phyloP scores from a whole-genome alignment of 2,888 invertebrate genomes.

The Chirona hameri region DNA sequence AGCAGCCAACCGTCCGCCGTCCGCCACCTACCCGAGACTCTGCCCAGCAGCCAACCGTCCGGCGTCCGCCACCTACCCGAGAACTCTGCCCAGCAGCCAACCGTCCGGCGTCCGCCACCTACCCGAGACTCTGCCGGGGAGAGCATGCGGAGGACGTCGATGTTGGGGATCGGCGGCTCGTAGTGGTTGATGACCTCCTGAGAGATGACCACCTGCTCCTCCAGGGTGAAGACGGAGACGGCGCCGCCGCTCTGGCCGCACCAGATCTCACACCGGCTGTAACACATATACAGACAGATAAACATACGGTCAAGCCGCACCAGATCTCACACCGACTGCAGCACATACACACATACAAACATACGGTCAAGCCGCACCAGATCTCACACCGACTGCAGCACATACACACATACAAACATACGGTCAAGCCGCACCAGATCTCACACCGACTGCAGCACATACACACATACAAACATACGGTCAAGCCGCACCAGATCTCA shows the following conservation, averaged over 20 bases:
- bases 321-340: constrained; percentile 40
- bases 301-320: constrained; percentile 35
- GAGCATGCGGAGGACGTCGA: neutral
- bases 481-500: constrained; percentile 61
- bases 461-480: constrained; percentile 46
- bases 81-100: constrained; percentile 38
- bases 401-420: too few relatives aligned
- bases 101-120: constrained; percentile 43
- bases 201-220: constrained; percentile 64
- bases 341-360: constrained; percentile 45
- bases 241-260: constrained; percentile 78
- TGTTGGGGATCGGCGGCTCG: constrained; percentile 35
- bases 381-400: constrained; percentile 39
- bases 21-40: constrained; percentile 41
- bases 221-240: constrained; percentile 72
- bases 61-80: neutral
- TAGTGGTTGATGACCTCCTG: constrained; percentile 64
- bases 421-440: constrained; percentile 84
- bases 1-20: constrained; percentile 43
- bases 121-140: constrained; percentile 40
- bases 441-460: constrained; percentile 51
- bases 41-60: neutral
- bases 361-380: constrained; percentile 38
- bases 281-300: constrained; percentile 46
- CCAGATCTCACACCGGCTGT: constrained; percentile 65